Evolutionary conservation across 2,113 vertebrate species (phyloP).

Genomic region (Actinemys pallida): DNA sequence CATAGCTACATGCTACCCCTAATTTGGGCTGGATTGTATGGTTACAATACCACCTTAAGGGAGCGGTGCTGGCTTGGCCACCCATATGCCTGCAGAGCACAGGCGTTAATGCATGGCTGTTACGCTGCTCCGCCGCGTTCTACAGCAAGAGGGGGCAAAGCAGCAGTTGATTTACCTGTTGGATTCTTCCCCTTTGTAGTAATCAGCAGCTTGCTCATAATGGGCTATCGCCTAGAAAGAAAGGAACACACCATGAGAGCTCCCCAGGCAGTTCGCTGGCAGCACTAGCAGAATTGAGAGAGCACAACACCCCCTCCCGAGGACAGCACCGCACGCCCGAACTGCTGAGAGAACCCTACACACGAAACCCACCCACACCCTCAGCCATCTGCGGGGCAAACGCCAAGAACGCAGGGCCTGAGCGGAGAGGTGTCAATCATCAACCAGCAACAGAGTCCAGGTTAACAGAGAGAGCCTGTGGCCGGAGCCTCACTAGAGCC

Average conservation of each 20-base stretch:
- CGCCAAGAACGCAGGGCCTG: background rate
- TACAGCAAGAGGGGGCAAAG: background rate
- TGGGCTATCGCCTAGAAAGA: conserved; percentile 88
- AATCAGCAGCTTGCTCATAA: conserved; percentile 94
- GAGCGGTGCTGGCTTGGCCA: background rate
- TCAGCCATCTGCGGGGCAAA: background rate
- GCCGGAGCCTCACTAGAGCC: background rate
- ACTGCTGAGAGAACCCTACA: background rate
- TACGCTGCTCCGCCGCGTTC: no score
- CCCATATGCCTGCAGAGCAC: background rate
- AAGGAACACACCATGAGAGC: background rate
- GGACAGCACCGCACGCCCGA: background rate
- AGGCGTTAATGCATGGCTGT: background rate
- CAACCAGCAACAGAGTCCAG: background rate
- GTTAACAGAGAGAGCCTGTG: background rate
- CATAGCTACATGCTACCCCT: background rate
- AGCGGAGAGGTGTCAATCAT: background rate
- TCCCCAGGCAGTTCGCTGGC: background rate
- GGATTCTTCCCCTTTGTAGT: conserved; percentile 95
- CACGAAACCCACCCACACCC: background rate
- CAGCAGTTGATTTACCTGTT: conserved; percentile 80
- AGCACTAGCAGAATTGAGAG: background rate
- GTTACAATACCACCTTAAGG: background rate
- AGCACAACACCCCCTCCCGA: background rate
- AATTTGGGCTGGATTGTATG: background rate